Percentiles rank a stretch among this genome's conserved stretches.
Conservation (phyloP, 2,113 vertebrate genomes). For the Zosterops japonicus region DNA sequence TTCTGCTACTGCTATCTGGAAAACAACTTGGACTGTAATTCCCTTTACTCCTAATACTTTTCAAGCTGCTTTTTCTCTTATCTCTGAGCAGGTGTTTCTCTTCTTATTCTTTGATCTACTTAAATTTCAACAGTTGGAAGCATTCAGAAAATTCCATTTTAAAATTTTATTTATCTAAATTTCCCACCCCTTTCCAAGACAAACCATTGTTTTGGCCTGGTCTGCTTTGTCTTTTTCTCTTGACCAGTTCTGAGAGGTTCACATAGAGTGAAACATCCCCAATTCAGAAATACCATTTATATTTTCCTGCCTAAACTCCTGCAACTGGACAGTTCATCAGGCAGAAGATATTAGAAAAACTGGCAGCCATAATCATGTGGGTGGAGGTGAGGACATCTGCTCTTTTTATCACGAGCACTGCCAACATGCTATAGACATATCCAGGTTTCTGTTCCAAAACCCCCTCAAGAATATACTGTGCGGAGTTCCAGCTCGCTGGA, state of each 20-base stretch:
- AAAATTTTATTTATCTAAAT: not conserved
- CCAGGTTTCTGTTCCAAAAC: slow-evolving; percentile 67
- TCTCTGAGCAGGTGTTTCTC: not conserved
- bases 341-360: slow-evolving; percentile 69
- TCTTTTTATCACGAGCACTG: slow-evolving; percentile 56
- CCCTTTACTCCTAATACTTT: not conserved
- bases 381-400: slow-evolving; percentile 71
- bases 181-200: not conserved
- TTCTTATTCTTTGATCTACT: not conserved
- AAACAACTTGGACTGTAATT: not conserved
- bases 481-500: slow-evolving; percentile 58
- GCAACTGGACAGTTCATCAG: slow-evolving; percentile 66
- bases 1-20: not conserved
- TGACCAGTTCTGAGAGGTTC: not conserved
- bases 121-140: not conserved
- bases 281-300: not conserved
- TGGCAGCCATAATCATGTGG: slow-evolving; percentile 59
- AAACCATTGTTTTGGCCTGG: not conserved
- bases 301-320: slow-evolving; percentile 44
- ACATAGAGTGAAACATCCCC: not conserved
- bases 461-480: slow-evolving; percentile 52
- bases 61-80: not conserved
- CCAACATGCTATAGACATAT: slow-evolving; percentile 59
- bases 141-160: not conserved
- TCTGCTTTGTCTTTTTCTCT: not conserved